Base-by-base conservation (phyloP, 2,113 vertebrate species). In the Chloroceryle aenea region DNA sequence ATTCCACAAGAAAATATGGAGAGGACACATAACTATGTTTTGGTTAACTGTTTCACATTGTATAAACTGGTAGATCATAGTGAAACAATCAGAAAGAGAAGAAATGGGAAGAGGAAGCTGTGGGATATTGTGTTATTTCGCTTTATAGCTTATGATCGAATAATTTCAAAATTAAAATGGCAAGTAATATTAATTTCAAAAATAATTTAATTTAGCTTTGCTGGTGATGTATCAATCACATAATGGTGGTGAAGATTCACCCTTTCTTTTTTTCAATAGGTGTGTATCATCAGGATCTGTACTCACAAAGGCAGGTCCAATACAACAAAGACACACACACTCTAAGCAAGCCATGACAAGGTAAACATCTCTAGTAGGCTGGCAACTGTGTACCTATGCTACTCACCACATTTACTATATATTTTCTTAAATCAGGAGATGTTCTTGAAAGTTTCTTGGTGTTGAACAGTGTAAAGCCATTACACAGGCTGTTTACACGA, bases 281-380 rank as follows among this genome's bases (percentile, higher is more conserved):
- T 62, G 7, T 38, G 52, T 50, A 55, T 85, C 32, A 10, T 59
- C 72, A 52, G 26, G 25, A 50, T 63, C 77, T 25, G 4, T 34
- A 77, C 4, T 12, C 29, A 56, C 34, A 73, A 0, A 0, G 18
- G 16, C 76, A 87, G 19, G 14, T 47, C 40, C 22, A 67, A 22
- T 20, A 74, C 26, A 53, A 61, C 4, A n/a, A 34, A 12, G 47
- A 29, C 18, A 25, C 11, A 59, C 50, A 59, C 6, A 48, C 9
- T 17, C 22, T 53, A 83, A 80, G 25, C 30, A 86, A 84, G 56
- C 3, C 30, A 63, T 9, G 13, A 47, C 36, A 88, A 88, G 22
- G 42, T 22, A 55, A 69, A 72, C 9, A 47, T 16, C 15, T 77
- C 67, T 43, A 8, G 19, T 45, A 87, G 27, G 12, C 23, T 79